These are phyloP conservation scores for Rhipidura dahli DNA, from an alignment of 2,113 vertebrate genomes.

Conservation along the genomic window DNA sequence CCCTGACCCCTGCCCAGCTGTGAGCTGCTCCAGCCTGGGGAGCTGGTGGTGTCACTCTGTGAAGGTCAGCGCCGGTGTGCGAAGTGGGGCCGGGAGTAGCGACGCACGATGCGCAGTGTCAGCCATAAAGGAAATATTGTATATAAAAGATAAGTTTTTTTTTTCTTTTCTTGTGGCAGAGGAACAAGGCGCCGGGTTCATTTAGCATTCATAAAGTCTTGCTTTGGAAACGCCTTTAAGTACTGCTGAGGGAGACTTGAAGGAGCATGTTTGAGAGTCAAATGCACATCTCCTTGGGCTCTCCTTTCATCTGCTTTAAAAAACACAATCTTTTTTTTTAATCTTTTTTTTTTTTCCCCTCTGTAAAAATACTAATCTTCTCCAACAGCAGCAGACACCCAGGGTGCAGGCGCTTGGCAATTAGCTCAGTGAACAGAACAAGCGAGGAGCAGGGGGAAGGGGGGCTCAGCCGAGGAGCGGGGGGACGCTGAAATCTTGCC, in stretches of 20 bases:
- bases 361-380: constrained; percentile 71
- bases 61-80: constrained; percentile 62
- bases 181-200: constrained; percentile 67
- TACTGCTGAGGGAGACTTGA: constrained; percentile 74
- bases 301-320: constrained; percentile 76
- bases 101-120: neutral
- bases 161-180: constrained; percentile 64
- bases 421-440: constrained; percentile 52
- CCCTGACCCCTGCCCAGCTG: neutral
- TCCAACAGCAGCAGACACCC: constrained; percentile 65
- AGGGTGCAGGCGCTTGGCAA: constrained; percentile 55
- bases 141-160: constrained; percentile 66
- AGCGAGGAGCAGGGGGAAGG: constrained; percentile 37
- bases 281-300: constrained; percentile 74
- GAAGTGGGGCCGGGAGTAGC: constrained; percentile 22
- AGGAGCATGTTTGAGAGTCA: constrained; percentile 76
- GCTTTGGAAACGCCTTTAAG: constrained; percentile 76
- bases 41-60: constrained; percentile 47
- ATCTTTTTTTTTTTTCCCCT: constrained; percentile 50
- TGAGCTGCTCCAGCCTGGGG: neutral
- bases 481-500: neutral
- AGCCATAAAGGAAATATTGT: constrained; percentile 67
- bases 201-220: constrained; percentile 79
- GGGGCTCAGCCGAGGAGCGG: neutral
- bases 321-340: constrained; percentile 68